A percentile compares a stretch with the other conserved stretches of the same genome.
Conservation (phyloP, 1,140 invertebrate species). For the Hirudo medicinalis region DNA sequence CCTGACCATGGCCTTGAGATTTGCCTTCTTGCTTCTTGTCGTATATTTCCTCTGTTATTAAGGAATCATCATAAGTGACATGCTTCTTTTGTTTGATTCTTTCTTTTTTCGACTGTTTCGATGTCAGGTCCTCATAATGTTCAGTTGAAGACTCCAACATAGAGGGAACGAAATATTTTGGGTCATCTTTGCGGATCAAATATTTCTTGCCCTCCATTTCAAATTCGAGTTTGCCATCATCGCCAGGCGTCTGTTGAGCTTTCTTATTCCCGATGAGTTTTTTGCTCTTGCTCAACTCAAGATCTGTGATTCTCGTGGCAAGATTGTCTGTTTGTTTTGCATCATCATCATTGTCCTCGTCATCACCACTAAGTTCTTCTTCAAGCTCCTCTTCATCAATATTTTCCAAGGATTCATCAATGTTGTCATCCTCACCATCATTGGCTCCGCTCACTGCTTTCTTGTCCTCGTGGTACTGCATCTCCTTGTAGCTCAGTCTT, state of each 20-base stretch:
- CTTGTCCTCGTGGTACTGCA: background rate
- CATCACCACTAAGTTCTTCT: constrained; percentile 11
- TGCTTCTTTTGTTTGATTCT: constrained; percentile 17
- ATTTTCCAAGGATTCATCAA: background rate
- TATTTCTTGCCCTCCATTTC: too few species aligned
- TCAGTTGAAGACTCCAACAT: too few species aligned
- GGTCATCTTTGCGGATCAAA: too few species aligned
- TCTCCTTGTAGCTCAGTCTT: constrained; percentile 1
- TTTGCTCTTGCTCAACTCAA: too few species aligned
- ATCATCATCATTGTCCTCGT: background rate
- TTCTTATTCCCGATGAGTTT: too few species aligned
- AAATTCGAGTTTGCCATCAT: too few species aligned
- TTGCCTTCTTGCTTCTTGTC: constrained; percentile 24
- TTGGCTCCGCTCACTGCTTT: background rate
- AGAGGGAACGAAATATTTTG: too few species aligned
- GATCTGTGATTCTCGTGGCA: too few species aligned
- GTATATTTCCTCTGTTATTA: constrained; percentile 19
- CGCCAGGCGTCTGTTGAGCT: too few species aligned
- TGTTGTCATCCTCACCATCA: background rate
- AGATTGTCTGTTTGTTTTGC: background rate
- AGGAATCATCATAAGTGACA: background rate
- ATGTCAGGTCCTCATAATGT: background rate
- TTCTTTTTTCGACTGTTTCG: constrained; percentile 19
- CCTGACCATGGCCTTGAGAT: constrained; percentile 6
- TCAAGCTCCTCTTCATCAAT: constrained; percentile 25